Conservation (phyloP, 2,797 vertebrate species). For the Potorous gilbertii region DNA sequence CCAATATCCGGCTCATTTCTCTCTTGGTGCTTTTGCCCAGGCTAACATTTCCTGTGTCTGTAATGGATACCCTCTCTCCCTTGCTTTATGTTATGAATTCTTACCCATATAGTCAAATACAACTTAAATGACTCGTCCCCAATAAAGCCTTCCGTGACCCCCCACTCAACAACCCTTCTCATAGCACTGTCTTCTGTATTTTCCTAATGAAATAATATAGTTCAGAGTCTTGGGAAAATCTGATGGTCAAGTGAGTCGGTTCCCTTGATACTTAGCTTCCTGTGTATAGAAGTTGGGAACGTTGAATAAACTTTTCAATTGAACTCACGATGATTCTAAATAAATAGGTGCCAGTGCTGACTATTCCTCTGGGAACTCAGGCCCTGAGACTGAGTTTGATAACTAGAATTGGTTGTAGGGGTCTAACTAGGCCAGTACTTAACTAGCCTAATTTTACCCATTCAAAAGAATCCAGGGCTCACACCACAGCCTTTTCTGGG, state of each 20-base stretch:
- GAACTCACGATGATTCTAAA: not conserved
- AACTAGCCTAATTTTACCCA: not conserved
- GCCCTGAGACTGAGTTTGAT: not conserved
- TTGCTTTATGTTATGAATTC: not conserved
- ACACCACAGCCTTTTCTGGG: not conserved
- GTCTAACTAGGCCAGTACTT: not conserved
- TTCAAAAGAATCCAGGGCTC: not conserved
- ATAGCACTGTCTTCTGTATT: not conserved
- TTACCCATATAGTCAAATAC: not conserved
- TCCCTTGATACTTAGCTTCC: not conserved
- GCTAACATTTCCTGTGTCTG: not conserved
- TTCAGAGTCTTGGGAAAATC: not conserved
- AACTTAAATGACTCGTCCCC: not conserved
- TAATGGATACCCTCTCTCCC: not conserved
- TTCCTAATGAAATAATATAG: not conserved
- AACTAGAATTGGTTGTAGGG: not conserved
- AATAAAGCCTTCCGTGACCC: not conserved
- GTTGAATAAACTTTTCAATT: not conserved
- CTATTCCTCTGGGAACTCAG: not conserved
- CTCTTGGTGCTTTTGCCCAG: not conserved
- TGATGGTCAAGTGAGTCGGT: not conserved
- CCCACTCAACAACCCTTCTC: not conserved
- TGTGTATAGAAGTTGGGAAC: not conserved
- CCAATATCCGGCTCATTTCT: not conserved
- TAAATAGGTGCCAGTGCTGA: not conserved